These are phyloP conservation scores for Tragelaphus imberbis DNA, from an alignment of 2,113 vertebrate genomes.

Conservation along the genomic window DNA sequence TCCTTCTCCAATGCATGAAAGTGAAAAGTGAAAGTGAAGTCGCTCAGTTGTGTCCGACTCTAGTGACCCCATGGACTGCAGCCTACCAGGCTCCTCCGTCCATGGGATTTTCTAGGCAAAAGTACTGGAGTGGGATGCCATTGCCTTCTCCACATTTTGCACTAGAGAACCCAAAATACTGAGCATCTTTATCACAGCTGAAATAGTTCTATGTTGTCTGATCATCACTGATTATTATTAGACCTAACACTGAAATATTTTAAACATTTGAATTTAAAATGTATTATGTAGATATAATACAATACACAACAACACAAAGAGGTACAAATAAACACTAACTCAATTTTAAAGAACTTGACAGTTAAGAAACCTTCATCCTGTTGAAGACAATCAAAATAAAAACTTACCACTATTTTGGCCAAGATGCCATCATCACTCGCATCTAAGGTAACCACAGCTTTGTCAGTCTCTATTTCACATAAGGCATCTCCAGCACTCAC, in stretches of 20 bases:
- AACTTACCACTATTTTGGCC: conserved; percentile 95
- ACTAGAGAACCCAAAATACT: neutral
- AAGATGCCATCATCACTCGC: conserved; percentile 93
- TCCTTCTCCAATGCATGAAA: too few species aligned
- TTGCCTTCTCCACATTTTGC: neutral
- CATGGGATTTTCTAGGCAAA: too few species aligned
- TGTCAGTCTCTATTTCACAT: conserved; percentile 98
- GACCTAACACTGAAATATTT: neutral
- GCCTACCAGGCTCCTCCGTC: too few species aligned
- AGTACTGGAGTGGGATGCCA: too few species aligned
- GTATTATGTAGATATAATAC: neutral
- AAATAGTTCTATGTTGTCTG: neutral
- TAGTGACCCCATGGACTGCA: too few species aligned
- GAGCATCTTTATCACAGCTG: neutral
- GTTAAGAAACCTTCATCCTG: neutral
- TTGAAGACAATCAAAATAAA: neutral
- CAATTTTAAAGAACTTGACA: neutral
- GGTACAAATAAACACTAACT: neutral
- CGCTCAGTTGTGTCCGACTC: too few species aligned
- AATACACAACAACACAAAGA: neutral
- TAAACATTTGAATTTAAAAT: conserved; percentile 24
- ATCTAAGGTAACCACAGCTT: conserved; percentile 95
- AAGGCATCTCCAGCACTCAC: conserved; percentile 91
- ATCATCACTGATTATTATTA: neutral
- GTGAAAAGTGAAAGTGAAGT: too few species aligned